phyloP scores from a whole-genome alignment of 2,797 vertebrate genomes.

The Clarias pachynema region DNA sequence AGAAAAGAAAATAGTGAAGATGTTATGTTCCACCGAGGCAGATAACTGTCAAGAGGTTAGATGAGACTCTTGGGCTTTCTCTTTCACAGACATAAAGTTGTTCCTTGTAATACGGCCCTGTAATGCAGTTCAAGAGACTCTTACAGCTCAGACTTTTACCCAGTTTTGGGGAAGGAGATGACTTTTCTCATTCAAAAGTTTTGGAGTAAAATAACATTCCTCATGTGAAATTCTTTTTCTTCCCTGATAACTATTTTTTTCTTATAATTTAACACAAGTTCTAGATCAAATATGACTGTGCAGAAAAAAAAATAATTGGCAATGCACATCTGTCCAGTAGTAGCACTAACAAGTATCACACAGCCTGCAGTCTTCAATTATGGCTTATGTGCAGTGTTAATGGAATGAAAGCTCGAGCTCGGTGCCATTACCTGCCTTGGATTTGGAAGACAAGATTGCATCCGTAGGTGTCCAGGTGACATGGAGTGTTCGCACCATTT shows the following conservation, averaged over 20 bases:
- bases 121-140: conserved; percentile 9
- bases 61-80: not conserved
- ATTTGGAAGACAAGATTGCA: conserved; percentile 95
- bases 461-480: conserved; percentile 92
- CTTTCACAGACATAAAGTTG: not conserved
- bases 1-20: not conserved
- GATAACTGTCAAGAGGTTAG: not conserved
- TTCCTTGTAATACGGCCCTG: conserved; percentile 6
- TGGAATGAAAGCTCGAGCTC: not conserved
- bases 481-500: conserved; percentile 89
- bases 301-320: not conserved
- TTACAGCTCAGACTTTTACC: conserved; percentile 2
- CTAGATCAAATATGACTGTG: not conserved
- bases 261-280: not conserved
- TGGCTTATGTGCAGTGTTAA: not conserved
- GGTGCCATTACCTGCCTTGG: conserved; percentile 87
- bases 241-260: not conserved
- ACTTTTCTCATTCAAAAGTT: not conserved
- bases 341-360: not conserved
- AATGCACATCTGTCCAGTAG: not conserved
- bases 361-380: not conserved
- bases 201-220: not conserved
- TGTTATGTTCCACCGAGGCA: not conserved
- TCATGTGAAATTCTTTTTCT: not conserved
- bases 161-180: not conserved